These are phyloP conservation scores for Scolopax bukidnonensis DNA, from an alignment of 2,797 vertebrate species.

Conservation along the genomic window DNA sequence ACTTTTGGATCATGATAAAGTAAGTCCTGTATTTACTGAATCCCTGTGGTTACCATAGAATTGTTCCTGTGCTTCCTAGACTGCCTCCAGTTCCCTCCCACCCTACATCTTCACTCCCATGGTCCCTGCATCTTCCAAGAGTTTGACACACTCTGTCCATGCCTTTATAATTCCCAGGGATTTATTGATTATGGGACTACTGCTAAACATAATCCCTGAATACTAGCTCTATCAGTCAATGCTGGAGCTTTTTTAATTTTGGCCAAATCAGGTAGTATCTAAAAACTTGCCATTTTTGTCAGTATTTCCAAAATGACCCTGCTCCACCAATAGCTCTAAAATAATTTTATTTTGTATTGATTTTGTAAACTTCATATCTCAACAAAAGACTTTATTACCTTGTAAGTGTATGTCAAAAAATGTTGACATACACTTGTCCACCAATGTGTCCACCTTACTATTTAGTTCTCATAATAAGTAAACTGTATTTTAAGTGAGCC, in stretches of 20 bases:
- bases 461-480: neutral
- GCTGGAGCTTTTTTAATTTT: neutral
- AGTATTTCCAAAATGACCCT: neutral
- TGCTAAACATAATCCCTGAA: neutral
- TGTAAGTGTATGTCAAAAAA: neutral
- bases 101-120: fast-evolving
- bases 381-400: neutral
- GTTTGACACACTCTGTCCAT: neutral
- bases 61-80: neutral
- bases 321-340: neutral
- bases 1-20: conserved; percentile 90
- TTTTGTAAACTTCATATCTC: neutral
- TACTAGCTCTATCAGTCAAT: neutral
- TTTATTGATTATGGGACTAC: neutral
- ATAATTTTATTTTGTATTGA: neutral
- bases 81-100: neutral
- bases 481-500: neutral
- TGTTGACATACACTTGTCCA: neutral
- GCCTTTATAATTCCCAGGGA: neutral
- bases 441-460: neutral
- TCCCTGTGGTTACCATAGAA: neutral
- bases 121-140: neutral
- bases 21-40: conserved; percentile 39
- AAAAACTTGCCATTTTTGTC: neutral
- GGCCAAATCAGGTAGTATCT: neutral